Conservation (phyloP, 2,888 invertebrate species). For the Empis stercorea region DNA sequence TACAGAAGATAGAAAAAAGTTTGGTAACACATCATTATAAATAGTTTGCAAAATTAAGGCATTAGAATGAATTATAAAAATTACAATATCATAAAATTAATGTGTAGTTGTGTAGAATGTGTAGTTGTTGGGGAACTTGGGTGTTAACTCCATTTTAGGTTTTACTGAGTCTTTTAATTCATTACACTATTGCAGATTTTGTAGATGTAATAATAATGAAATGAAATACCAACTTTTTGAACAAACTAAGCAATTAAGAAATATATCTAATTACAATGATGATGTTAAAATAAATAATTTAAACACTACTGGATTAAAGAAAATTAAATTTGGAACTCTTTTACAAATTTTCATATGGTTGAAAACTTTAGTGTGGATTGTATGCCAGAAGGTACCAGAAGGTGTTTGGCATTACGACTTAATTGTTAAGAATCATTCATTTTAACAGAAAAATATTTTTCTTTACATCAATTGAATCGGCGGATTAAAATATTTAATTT, state of each 20-base stretch:
- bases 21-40: neutral
- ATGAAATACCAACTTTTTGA: neutral
- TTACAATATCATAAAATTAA: neutral
- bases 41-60: neutral
- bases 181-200: neutral
- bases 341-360: neutral
- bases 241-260: neutral
- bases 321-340: slow-evolving; percentile 10
- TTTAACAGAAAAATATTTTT: slow-evolving; percentile 1
- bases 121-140: too few relatives aligned
- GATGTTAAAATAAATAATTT: neutral
- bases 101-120: neutral
- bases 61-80: neutral
- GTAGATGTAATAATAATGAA: neutral
- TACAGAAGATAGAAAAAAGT: neutral
- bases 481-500: slow-evolving; percentile 1
- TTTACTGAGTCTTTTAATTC: neutral
- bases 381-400: slow-evolving; percentile 12
- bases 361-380: slow-evolving; percentile 11
- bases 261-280: neutral
- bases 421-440: slow-evolving; percentile 5
- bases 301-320: slow-evolving; percentile 7
- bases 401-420: slow-evolving; percentile 5
- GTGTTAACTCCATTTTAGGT: neutral
- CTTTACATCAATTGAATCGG: neutral